Percentiles rank a stretch among this genome's conserved stretches.
phyloP scores from a whole-genome alignment of 2,888 invertebrate species.

The Cerastoderma edule region DNA sequence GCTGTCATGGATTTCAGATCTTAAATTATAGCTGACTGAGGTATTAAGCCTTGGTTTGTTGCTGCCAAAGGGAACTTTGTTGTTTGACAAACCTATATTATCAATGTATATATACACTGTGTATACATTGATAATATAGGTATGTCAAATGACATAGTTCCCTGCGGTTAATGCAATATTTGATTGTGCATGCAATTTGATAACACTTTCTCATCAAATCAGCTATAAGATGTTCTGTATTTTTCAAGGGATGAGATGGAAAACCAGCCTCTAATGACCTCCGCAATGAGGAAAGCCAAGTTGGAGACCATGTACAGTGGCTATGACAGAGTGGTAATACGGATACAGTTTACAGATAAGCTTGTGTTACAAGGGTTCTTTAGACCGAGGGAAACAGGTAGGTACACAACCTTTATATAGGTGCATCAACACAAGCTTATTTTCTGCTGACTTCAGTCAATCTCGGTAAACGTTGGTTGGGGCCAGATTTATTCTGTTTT shows the following conservation, averaged over 20 bases:
- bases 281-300: constrained; percentile 87
- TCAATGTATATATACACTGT: no score
- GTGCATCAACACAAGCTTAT: not conserved
- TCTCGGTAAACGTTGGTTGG: no score
- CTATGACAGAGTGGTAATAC: constrained; percentile 91
- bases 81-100: no score
- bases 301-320: constrained; percentile 87
- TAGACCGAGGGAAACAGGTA: constrained; percentile 88
- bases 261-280: constrained; percentile 90
- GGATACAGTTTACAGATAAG: constrained; percentile 94
- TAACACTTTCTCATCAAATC: not conserved
- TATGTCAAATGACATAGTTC: no score
- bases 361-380: constrained; percentile 94
- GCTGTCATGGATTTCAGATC: no score
- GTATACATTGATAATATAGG: no score
- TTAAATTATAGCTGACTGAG: no score
- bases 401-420: not conserved
- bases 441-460: not conserved
- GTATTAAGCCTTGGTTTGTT: no score
- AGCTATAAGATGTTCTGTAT: not conserved
- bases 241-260: constrained; percentile 86
- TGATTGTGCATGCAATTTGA: not conserved
- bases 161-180: no score
- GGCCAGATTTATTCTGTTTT: no score
- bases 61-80: no score